These are phyloP conservation scores for Penaeus vannamei DNA, from an alignment of 1,140 invertebrate genomes.

Conservation along the genomic window DNA sequence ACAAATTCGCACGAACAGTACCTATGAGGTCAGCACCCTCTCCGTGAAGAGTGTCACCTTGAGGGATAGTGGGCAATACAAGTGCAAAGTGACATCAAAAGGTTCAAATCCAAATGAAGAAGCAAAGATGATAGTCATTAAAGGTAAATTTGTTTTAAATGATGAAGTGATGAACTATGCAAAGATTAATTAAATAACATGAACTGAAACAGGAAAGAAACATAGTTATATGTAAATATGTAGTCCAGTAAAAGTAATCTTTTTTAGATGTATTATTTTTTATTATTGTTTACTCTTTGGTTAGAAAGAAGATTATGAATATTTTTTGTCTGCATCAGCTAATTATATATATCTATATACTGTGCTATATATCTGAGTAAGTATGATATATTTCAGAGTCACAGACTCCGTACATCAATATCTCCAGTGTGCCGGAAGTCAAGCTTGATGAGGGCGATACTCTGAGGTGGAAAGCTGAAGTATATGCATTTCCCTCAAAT, in stretches of 20 bases:
- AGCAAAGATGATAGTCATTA: background rate
- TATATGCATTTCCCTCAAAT: background rate
- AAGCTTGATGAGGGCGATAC: background rate
- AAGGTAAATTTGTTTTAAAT: background rate
- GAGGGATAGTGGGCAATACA: background rate
- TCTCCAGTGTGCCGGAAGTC: background rate
- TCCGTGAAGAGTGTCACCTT: background rate
- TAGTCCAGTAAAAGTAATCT: too few relatives aligned
- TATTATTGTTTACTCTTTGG: too few relatives aligned
- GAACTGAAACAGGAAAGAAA: too few relatives aligned
- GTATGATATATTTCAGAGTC: background rate
- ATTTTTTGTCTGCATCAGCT: background rate
- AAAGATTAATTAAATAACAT: too few relatives aligned
- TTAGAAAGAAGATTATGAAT: too few relatives aligned
- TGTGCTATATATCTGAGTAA: background rate
- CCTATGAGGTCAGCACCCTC: background rate
- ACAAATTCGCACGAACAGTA: background rate
- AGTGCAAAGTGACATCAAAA: background rate
- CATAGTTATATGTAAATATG: too few relatives aligned
- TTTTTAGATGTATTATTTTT: too few relatives aligned
- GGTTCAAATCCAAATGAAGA: slow-evolving; percentile 13
- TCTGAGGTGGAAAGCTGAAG: slow-evolving; percentile 12
- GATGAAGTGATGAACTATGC: too few relatives aligned
- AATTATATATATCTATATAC: background rate
- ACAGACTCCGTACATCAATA: slow-evolving; percentile 6